Evolutionary conservation across 2,797 vertebrate genomes (phyloP).

Genomic region (Margarornis squamiger): DNA sequence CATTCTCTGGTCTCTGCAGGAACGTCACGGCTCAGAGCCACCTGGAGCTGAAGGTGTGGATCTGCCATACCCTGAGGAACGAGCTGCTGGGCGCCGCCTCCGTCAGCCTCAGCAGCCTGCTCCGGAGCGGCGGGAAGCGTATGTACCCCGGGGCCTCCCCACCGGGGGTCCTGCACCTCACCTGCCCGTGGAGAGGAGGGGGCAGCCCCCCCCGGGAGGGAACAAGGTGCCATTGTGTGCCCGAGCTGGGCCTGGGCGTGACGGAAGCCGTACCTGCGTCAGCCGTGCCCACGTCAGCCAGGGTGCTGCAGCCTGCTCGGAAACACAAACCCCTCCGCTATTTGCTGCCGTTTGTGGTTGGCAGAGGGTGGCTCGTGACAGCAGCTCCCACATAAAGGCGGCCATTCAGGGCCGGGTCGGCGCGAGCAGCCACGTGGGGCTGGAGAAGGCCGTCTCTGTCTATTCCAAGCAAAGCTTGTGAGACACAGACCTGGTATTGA

Average conservation of each 20-base stretch:
- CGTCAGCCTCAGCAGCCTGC: constrained; percentile 86
- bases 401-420: constrained; percentile 56
- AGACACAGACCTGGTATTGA: constrained; percentile 7
- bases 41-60: constrained; percentile 94
- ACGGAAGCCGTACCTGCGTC: background rate
- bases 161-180: background rate
- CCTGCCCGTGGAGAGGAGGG: background rate
- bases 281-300: background rate
- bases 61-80: constrained; percentile 91
- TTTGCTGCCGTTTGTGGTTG: constrained; percentile 44
- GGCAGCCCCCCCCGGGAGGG: background rate
- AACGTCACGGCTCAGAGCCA: constrained; percentile 93
- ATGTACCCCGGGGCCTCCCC: background rate
- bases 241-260: background rate
- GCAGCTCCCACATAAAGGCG: constrained; percentile 54
- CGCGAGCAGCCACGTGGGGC: background rate
- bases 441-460: constrained; percentile 47
- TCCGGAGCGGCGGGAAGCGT: constrained; percentile 88
- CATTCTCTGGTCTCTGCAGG: constrained; percentile 66
- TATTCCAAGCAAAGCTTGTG: constrained; percentile 19
- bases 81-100: constrained; percentile 91
- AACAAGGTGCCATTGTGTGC: constrained; percentile 6
- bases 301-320: background rate
- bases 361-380: constrained; percentile 16
- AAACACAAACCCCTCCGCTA: constrained; percentile 20